phyloP scores from a whole-genome alignment of 2,888 invertebrate genomes.

The Julus scanicus region DNA sequence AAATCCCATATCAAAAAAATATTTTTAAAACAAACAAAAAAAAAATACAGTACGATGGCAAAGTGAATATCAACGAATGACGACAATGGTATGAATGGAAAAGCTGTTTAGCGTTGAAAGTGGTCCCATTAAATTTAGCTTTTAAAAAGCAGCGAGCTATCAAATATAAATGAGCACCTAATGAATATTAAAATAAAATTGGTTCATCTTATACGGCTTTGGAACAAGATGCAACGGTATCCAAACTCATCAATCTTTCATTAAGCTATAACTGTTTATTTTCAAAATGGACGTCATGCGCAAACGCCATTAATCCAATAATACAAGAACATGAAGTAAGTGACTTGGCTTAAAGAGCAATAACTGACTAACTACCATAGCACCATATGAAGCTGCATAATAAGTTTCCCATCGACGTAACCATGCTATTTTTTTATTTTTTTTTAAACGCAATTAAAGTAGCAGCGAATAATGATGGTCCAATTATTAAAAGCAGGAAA shows the following conservation, averaged over 20 bases:
- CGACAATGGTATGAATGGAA: neutral
- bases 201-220: neutral
- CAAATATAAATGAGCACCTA: constrained; percentile 18
- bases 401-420: neutral
- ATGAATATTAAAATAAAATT: neutral
- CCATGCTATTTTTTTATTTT: neutral
- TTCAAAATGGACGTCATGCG: constrained; percentile 1
- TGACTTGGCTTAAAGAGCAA: constrained; percentile 26
- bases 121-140: constrained; percentile 12
- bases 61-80: neutral
- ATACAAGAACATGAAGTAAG: constrained; percentile 20
- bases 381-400: neutral
- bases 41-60: neutral
- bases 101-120: neutral
- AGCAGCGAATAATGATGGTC: neutral
- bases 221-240: neutral
- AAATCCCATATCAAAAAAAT: neutral
- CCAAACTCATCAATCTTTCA: constrained; percentile 9
- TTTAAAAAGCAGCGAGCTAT: constrained; percentile 33
- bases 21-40: neutral
- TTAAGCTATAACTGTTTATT: constrained; percentile 22
- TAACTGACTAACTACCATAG: neutral
- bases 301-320: constrained; percentile 15
- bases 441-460: neutral
- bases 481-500: neutral